Evolutionary conservation across 2,113 vertebrate genomes (phyloP).

Genomic region (Rutilus rutilus): DNA sequence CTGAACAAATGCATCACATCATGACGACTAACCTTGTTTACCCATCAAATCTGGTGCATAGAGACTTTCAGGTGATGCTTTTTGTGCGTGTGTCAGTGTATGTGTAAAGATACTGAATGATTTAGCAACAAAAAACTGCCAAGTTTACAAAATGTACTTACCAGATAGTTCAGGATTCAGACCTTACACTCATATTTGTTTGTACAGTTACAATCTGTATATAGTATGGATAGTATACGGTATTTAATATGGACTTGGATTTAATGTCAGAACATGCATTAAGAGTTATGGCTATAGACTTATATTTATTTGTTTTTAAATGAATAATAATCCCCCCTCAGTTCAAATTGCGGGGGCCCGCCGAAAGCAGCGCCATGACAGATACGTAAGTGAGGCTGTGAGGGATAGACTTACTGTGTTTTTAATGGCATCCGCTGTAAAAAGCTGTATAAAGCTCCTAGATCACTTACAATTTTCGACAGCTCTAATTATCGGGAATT

Average conservation of each 20-base stretch:
- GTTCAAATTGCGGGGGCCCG: too few relatives aligned
- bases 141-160: neutral
- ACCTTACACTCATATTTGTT: neutral
- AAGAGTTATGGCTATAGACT: neutral
- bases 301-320: too few relatives aligned
- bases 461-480: too few relatives aligned
- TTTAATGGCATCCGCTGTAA: too few relatives aligned
- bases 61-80: neutral
- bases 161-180: neutral
- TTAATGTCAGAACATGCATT: neutral
- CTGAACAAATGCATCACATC: neutral
- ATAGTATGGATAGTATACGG: too few relatives aligned
- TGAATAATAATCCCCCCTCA: too few relatives aligned
- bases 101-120: neutral
- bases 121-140: neutral
- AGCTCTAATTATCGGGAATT: too few relatives aligned
- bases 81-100: constrained; percentile 19
- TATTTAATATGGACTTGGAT: neutral
- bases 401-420: too few relatives aligned
- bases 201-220: neutral
- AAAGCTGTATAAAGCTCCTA: too few relatives aligned
- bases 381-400: too few relatives aligned
- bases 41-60: too few relatives aligned
- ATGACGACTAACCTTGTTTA: constrained; percentile 2
- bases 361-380: too few relatives aligned